Conservation (phyloP, 1,140 invertebrate genomes). For the Aporrectodea caliginosa region DNA sequence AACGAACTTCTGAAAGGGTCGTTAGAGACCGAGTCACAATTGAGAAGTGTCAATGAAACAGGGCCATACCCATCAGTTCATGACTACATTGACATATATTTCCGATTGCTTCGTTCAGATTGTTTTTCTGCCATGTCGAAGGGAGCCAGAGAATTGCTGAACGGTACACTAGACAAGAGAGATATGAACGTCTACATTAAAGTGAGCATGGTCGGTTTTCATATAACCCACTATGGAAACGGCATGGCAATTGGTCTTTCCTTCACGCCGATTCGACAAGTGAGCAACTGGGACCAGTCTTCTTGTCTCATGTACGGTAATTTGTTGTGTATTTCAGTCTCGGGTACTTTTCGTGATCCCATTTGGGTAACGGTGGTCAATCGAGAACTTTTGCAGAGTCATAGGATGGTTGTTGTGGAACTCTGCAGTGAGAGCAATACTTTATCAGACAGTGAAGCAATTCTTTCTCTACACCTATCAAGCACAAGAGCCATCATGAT, state of each 20-base stretch:
- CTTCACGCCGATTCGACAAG: background rate
- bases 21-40: background rate
- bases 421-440: conserved; percentile 16
- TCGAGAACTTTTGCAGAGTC: background rate
- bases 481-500: conserved; percentile 9
- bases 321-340: conserved; percentile 9
- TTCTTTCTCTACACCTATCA: background rate
- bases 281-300: conserved; percentile 9
- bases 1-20: conserved; percentile 13
- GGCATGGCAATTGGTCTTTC: conserved; percentile 1
- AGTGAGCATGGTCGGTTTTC: conserved; percentile 13
- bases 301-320: conserved; percentile 25
- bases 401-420: conserved; percentile 13
- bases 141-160: background rate
- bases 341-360: conserved; percentile 13
- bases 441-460: background rate
- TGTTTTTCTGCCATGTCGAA: conserved; percentile 3
- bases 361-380: conserved; percentile 19
- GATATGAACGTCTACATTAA: conserved; percentile 23
- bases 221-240: conserved; percentile 5
- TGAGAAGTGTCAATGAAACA: conserved; percentile 4
- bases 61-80: conserved; percentile 11
- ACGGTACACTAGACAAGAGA: conserved; percentile 7
- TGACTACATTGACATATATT: conserved; percentile 18
- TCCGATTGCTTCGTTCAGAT: conserved; percentile 19